These are phyloP conservation scores for Melanargia galathea DNA, from an alignment of 2,888 invertebrate species.

Conservation along the genomic window DNA sequence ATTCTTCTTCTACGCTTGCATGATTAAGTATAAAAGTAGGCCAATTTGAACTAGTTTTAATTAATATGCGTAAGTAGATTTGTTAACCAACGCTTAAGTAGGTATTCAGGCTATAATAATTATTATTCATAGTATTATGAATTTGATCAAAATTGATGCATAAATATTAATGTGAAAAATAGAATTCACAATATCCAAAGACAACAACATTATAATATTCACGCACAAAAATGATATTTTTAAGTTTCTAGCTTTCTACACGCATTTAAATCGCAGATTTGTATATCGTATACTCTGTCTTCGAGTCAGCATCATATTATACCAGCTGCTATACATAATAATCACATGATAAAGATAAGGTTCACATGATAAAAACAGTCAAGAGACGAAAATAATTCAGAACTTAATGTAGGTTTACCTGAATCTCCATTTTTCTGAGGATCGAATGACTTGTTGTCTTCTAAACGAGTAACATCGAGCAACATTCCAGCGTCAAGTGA, in stretches of 20 bases:
- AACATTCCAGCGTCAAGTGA: conserved; percentile 72
- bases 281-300: too few species aligned
- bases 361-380: not conserved
- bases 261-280: too few species aligned
- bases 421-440: conserved; percentile 57
- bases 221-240: too few species aligned
- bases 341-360: conserved; percentile 26
- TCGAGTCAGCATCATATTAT: not conserved
- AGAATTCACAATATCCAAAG: not conserved
- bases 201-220: not conserved
- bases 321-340: not conserved
- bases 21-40: conserved; percentile 59
- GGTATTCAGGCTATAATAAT: not conserved
- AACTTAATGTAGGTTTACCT: conserved; percentile 56
- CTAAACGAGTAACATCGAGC: conserved; percentile 68
- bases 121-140: not conserved
- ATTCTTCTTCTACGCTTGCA: conserved; percentile 47
- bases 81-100: conserved; percentile 53
- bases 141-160: not conserved
- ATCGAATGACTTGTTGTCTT: conserved; percentile 59
- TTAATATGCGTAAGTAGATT: conserved; percentile 59
- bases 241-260: too few species aligned
- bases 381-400: conserved; percentile 1
- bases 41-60: conserved; percentile 56
- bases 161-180: not conserved